Evolutionary conservation across 1,140 invertebrate species (phyloP).

Genomic region (Hestina assimilis): DNA sequence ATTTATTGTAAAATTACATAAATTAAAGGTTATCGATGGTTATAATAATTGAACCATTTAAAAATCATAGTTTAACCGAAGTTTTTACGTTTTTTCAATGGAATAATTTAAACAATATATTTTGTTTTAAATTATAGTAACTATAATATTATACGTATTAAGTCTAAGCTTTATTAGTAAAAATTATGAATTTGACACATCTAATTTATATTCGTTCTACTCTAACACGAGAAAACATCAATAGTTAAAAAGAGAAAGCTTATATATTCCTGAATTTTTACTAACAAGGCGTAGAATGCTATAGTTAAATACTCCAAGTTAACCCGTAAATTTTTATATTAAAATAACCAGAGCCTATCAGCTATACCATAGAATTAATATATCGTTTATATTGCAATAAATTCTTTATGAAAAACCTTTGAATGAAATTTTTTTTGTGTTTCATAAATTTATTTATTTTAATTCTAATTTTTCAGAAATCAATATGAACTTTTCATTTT

Average conservation of each 20-base stretch:
- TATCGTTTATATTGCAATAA: no score
- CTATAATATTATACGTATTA: not conserved
- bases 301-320: conserved; percentile 11
- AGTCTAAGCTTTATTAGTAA: not conserved
- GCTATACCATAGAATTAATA: no score
- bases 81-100: not conserved
- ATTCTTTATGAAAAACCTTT: no score
- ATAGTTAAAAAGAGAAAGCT: not conserved
- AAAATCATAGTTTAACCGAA: not conserved
- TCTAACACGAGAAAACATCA: not conserved
- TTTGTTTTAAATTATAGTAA: not conserved
- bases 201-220: not conserved
- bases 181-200: not conserved
- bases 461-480: no score
- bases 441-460: no score
- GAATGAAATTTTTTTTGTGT: no score
- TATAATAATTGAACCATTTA: no score
- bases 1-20: no score
- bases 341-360: conserved; percentile 8
- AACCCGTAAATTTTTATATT: conserved; percentile 11
- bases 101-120: not conserved
- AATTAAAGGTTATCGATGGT: no score
- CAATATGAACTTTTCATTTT: no score
- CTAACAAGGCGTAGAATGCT: not conserved
- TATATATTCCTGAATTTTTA: not conserved